These are phyloP conservation scores for Aelia acuminata DNA, from an alignment of 2,888 invertebrate genomes.

Conservation along the genomic window DNA sequence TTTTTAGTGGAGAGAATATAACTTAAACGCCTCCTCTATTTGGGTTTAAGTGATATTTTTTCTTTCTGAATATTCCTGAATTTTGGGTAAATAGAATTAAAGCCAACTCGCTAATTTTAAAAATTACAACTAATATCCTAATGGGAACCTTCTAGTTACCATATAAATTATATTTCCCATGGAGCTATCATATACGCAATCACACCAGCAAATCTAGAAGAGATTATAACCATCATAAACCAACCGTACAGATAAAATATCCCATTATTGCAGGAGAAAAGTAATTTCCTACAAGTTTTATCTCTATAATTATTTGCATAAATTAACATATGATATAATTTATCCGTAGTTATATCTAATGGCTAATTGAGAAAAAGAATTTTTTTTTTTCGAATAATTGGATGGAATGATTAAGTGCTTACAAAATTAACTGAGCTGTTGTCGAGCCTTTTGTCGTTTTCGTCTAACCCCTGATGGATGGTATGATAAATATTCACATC, in stretches of 20 bases:
- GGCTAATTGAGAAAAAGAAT: neutral
- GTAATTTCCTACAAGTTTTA: constrained; percentile 41
- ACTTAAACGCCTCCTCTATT: too few relatives aligned
- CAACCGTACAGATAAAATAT: neutral
- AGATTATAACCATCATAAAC: constrained; percentile 27
- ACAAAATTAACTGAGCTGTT: constrained; percentile 34
- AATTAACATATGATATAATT: constrained; percentile 1
- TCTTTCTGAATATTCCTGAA: too few relatives aligned
- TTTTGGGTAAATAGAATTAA: neutral
- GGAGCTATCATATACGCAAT: neutral
- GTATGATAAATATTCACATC: constrained; percentile 24
- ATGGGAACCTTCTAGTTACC: neutral
- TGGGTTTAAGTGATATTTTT: too few relatives aligned
- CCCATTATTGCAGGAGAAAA: constrained; percentile 30
- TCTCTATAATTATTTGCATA: constrained; percentile 15
- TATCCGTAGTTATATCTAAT: constrained; percentile 18
- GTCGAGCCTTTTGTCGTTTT: constrained; percentile 45
- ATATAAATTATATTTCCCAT: constrained; percentile 22
- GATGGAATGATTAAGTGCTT: constrained; percentile 9
- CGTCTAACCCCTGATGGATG: neutral
- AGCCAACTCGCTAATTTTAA: neutral
- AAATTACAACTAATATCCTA: neutral
- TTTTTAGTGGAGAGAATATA: too few relatives aligned
- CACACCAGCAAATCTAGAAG: neutral
- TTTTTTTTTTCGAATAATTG: neutral